Evolutionary conservation across 2,113 vertebrate genomes (phyloP).

Genomic region (Paratilapia polleni): DNA sequence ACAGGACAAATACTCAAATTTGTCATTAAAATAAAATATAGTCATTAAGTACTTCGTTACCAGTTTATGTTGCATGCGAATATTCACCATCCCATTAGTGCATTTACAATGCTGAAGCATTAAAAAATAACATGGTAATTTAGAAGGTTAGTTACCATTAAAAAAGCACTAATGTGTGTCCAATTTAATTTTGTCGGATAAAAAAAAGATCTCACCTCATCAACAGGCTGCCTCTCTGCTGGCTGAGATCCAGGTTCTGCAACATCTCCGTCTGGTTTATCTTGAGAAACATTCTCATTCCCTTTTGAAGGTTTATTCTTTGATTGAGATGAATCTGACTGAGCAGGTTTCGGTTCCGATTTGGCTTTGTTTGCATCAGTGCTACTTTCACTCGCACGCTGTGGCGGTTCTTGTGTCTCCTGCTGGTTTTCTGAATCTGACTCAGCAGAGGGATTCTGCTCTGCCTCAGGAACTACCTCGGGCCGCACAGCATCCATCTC

Average conservation of each 20-base stretch:
- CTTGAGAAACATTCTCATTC: background rate
- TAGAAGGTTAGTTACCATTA: background rate
- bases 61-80: conserved; percentile 28
- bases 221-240: background rate
- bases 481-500: conserved; percentile 42
- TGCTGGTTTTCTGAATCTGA: conserved; percentile 21
- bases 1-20: background rate
- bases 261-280: background rate
- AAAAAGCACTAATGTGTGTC: background rate
- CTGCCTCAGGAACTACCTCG: background rate
- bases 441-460: background rate
- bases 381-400: background rate
- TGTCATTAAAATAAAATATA: background rate
- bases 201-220: conserved; percentile 34
- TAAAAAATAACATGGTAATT: background rate
- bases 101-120: conserved; percentile 31
- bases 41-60: conserved; percentile 38
- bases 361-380: background rate
- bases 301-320: background rate
- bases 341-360: background rate
- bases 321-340: background rate
- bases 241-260: background rate
- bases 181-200: background rate
- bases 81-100: conserved; percentile 14
- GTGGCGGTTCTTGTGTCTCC: conserved; percentile 4